Percentiles rank a stretch among this genome's conserved stretches.
Conservation (phyloP, 2,797 vertebrate genomes). For the Sebastiscus albofasciatus region DNA sequence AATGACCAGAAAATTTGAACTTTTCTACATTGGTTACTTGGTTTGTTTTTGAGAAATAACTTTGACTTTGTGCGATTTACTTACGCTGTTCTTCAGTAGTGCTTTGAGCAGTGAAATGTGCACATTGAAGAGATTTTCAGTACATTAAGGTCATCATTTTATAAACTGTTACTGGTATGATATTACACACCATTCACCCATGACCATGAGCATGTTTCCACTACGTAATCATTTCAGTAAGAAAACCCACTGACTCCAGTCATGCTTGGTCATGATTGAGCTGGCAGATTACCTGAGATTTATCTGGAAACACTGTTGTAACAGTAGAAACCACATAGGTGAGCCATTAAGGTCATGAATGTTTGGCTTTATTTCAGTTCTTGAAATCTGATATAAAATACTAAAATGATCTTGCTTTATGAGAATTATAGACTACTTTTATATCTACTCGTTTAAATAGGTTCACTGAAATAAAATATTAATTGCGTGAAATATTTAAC, state of each 20-base stretch:
- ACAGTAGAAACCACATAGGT: background rate
- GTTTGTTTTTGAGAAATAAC: background rate
- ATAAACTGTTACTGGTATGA: background rate
- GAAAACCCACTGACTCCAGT: constrained; percentile 1
- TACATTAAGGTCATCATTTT: background rate
- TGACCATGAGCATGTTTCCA: constrained; percentile 17
- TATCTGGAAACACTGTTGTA: constrained; percentile 1
- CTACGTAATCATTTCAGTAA: background rate
- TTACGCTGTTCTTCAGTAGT: background rate
- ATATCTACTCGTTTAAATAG: background rate
- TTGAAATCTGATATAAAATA: background rate
- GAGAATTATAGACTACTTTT: background rate
- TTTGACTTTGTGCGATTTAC: background rate
- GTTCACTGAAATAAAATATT: background rate
- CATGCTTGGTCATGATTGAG: constrained; percentile 16
- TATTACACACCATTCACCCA: background rate
- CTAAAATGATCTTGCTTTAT: background rate
- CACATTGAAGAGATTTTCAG: background rate
- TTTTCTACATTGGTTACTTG: background rate
- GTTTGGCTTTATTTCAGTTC: background rate
- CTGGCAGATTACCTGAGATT: constrained; percentile 26
- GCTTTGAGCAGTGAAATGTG: background rate
- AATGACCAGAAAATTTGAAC: background rate
- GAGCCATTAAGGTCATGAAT: background rate
- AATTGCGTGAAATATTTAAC: constrained; percentile 8